phyloP scores from a whole-genome alignment of 2,113 vertebrate species.

The Tetrao urogallus region DNA sequence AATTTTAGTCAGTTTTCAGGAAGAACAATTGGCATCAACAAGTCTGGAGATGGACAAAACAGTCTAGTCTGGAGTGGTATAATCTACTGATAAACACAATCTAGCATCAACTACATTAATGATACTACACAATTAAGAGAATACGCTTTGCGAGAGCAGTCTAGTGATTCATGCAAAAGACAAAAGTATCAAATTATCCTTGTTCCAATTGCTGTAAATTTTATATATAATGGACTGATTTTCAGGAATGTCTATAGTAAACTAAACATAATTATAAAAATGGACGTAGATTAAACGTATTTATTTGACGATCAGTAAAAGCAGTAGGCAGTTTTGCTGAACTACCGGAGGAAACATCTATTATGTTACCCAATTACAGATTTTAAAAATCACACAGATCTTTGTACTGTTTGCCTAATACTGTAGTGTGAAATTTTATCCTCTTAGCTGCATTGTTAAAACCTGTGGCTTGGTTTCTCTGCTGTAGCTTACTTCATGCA shows the following conservation, averaged over 20 bases:
- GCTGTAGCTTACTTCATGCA: rapidly evolving
- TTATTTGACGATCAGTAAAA: not conserved
- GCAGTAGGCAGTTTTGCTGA: not conserved
- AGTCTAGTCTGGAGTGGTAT: not conserved
- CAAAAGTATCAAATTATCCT: not conserved
- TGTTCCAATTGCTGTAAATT: not conserved
- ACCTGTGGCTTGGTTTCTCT: not conserved
- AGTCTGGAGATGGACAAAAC: not conserved
- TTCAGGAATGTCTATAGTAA: not conserved
- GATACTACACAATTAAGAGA: not conserved
- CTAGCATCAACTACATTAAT: not conserved
- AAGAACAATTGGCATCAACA: not conserved
- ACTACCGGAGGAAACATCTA: not conserved
- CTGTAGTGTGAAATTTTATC: not conserved
- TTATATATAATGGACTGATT: not conserved
- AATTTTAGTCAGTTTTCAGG: not conserved
- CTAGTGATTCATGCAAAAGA: not conserved
- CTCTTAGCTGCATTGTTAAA: not conserved
- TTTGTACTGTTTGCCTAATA: not conserved
- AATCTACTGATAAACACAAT: not conserved
- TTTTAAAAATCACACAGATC: not conserved
- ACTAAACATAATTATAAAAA: not conserved
- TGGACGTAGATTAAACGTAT: not conserved
- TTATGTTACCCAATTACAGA: not conserved
- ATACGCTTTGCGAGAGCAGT: not conserved